Conservation (phyloP, 2,888 invertebrate species). For the Drosophila acutilabella region DNA sequence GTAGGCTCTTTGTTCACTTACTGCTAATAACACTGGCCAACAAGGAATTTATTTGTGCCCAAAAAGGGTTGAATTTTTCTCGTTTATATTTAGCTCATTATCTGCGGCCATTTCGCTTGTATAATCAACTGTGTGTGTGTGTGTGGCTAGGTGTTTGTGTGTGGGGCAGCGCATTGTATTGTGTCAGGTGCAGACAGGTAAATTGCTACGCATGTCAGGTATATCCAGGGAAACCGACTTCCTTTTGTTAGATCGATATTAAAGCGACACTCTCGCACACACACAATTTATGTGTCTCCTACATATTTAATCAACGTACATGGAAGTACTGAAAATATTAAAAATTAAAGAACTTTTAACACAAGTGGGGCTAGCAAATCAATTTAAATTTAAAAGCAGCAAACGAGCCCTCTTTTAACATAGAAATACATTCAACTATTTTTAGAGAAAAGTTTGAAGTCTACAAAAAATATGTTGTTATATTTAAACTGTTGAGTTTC, state of each 20-base stretch:
- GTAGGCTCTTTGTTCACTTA: constrained; percentile 30
- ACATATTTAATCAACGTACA: background rate
- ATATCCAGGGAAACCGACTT: constrained; percentile 7
- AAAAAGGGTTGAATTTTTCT: constrained; percentile 16
- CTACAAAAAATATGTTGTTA: too few species aligned
- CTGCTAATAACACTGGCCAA: constrained; percentile 37
- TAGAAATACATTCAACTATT: too few species aligned
- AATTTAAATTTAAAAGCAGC: too few species aligned
- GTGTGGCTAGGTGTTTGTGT: too few species aligned
- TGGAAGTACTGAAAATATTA: background rate
- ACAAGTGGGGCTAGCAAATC: too few species aligned
- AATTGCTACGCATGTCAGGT: constrained; percentile 34
- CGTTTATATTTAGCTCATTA: constrained; percentile 14
- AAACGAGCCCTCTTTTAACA: too few species aligned
- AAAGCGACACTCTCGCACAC: background rate
- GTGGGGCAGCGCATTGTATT: background rate
- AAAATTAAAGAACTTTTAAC: background rate
- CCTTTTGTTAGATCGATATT: constrained; percentile 51
- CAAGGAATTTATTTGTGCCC: constrained; percentile 3
- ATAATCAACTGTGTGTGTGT: constrained; percentile 23
- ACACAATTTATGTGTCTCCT: constrained; percentile 4
- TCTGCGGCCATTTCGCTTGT: constrained; percentile 17
- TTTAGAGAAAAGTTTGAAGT: too few species aligned
- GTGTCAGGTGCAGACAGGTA: constrained; percentile 20
- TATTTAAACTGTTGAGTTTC: too few species aligned